phyloP scores from a whole-genome alignment of 2,797 vertebrate species.

The Limnodromus scolopaceus region DNA sequence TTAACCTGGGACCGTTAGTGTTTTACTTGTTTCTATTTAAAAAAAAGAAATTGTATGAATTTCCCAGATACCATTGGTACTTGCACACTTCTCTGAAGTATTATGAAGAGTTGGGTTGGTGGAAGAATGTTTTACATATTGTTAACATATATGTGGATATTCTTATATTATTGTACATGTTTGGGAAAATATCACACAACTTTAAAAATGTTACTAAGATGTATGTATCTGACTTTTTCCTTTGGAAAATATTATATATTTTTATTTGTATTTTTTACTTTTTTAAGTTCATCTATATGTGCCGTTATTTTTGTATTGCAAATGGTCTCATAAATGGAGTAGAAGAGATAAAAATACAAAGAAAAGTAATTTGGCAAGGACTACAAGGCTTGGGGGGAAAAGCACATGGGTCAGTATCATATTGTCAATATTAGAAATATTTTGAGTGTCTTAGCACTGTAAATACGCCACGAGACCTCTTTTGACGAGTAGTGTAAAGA shows the following conservation, averaged over 20 bases:
- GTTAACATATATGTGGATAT: slow-evolving; percentile 77
- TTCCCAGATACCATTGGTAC: slow-evolving; percentile 68
- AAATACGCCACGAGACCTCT: slow-evolving; percentile 67
- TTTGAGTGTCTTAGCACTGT: slow-evolving; percentile 71
- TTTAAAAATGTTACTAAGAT: slow-evolving; percentile 79
- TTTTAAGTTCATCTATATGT: slow-evolving; percentile 79
- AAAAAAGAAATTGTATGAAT: slow-evolving; percentile 42
- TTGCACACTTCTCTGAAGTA: slow-evolving; percentile 69
- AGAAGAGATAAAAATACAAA: slow-evolving; percentile 60
- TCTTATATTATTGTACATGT: slow-evolving; percentile 82
- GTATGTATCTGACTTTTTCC: slow-evolving; percentile 82
- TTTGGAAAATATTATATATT: slow-evolving; percentile 84
- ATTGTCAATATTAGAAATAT: slow-evolving; percentile 53
- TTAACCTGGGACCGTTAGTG: slow-evolving; percentile 52
- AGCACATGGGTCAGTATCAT: slow-evolving; percentile 42
- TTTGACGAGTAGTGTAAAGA: slow-evolving; percentile 68
- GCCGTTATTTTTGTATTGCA: slow-evolving; percentile 80
- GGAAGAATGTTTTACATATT: slow-evolving; percentile 73
- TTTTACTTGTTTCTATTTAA: slow-evolving; percentile 69
- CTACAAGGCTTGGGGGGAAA: slow-evolving; percentile 55
- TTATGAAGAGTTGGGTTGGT: slow-evolving; percentile 61
- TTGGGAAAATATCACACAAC: slow-evolving; percentile 74
- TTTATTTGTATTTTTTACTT: slow-evolving; percentile 84
- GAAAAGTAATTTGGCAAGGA: slow-evolving; percentile 61
- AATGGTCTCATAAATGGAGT: slow-evolving; percentile 61